Base-by-base conservation (phyloP, 2,888 invertebrate genomes). In the Mystacides longicornis region DNA sequence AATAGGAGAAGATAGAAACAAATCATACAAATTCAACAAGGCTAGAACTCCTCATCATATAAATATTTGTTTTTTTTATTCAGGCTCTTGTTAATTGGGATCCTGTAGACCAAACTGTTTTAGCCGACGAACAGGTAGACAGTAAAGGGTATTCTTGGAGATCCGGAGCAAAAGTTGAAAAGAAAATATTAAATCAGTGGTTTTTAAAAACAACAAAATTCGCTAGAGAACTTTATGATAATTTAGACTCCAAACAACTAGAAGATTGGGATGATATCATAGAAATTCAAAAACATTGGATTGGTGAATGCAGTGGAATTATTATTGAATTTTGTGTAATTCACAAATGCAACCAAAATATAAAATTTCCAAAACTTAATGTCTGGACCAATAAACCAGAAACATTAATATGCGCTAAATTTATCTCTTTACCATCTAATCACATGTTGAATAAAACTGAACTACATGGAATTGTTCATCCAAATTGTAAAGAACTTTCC, bases 81-180 rank as follows among this genome's bases (percentile, higher is more conserved):
- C 21, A 89, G 85, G 88, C 92, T 11, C 74, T 84, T 60, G 97
- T 98, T 0, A 97, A 97, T 74, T 99, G 99, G 99, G 99, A 99
- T 78, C 99, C 99, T 1, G 80, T 98, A 0, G 99, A 99, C 73
- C 75, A 90, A 71, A 99, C 99, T 2, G 99, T 99, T 1, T 72
- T 99, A 61, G 99, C 98, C 3, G 92, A 97, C 73, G 99, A 99
- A 69, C 99, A 99, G 78, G 95, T 99, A 2, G 95, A 96, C 74
- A 85, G 83, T 48, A 81, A 87, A 65, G 93, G 94, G 11, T 80
- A 81, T 65, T 95, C 96, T 1, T 99, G 99, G 99, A 79, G 99
- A 57, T 98, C 98, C 3, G 97, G 98, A 1, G 97, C 93, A 5
- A 83, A 85, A 72, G 95, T 95, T 5, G 91, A 97, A 70, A 93